Evolutionary conservation across 2,888 invertebrate species (phyloP).

Genomic region (Invenusta paracnida): DNA sequence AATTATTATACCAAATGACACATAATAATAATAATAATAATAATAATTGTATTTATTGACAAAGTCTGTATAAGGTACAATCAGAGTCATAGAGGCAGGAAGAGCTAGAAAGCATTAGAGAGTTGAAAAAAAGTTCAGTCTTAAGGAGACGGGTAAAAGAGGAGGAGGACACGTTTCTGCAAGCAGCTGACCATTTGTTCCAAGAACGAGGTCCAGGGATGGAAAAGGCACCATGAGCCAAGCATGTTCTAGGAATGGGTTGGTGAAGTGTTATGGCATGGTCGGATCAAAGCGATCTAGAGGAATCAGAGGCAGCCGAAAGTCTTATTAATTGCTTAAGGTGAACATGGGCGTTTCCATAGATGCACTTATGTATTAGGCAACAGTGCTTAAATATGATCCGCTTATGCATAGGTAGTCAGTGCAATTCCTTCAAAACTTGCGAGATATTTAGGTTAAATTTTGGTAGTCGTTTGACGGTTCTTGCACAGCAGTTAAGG

Average conservation of each 20-base stretch:
- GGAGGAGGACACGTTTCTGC: background rate
- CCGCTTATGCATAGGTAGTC: background rate
- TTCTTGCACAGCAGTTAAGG: background rate
- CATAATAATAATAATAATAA: too few species aligned
- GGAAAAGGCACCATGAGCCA: background rate
- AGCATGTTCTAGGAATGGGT: background rate
- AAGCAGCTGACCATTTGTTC: background rate
- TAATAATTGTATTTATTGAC: background rate
- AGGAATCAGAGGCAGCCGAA: background rate
- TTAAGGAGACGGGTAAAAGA: background rate
- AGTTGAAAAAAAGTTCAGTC: background rate
- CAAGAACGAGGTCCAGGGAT: background rate
- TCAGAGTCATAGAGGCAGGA: background rate
- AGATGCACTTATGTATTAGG: background rate
- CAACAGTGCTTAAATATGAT: background rate
- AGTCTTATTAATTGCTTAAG: background rate
- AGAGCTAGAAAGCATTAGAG: background rate
- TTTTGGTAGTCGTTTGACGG: background rate
- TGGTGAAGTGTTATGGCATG: background rate
- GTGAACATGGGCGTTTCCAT: background rate
- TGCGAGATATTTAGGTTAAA: background rate
- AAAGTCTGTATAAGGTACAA: background rate
- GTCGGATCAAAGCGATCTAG: background rate
- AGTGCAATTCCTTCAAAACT: background rate
- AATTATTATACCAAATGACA: too few species aligned